Evolutionary conservation across 2,888 invertebrate species (phyloP), one percentile per base, ranked within the genome.

Genomic region (Latheticus oryzae): DNA sequence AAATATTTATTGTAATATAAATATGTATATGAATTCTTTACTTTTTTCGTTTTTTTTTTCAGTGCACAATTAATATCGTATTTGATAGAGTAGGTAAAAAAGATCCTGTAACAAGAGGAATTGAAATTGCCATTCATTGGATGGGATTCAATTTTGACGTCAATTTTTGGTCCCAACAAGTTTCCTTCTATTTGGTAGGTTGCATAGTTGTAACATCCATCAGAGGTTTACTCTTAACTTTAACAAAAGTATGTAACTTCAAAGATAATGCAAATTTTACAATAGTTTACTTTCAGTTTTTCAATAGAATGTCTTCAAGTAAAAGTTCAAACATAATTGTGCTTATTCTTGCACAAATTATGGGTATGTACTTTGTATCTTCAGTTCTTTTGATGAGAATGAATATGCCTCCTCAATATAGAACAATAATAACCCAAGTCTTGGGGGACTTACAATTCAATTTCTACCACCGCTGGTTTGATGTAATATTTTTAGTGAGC

Each of bases 281-380:
- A n/a, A n/a, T 51, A 16, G 45, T 62, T 75, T 66, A 69, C 43
- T 84, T 86, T 59, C 84, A 97, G 95, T 99, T 99, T 78, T 99
- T 99, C 84, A 97, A 99, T 82, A 95, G 97, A 71, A 97, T 99
- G 73, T 97, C 98, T 0, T 98, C 97, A 68, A 96, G 94, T 66
- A 98, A 98, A 79, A 98, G 97, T 2, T 98, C 98, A 5, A 98
- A 98, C 77, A 91, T 99, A 51, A 97, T 99, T 66, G 98, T 99
- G 1, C 79, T 99, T 42, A 89, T 96, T 62, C 82, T 99, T 30
- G 99, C 98, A 1, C 97, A 99, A 82, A 93, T 99, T 69, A 99
- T 99, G 99, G 98, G 98, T 24, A 99, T 99, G 98, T 99, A 99
- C 76, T 99, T 99, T 80, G 95, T 98, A 47, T 97, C 97, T 0